Percentiles rank a stretch among this genome's conserved stretches.
Conservation (phyloP, 2,888 invertebrate species). For the Epistrophella euchroma region DNA sequence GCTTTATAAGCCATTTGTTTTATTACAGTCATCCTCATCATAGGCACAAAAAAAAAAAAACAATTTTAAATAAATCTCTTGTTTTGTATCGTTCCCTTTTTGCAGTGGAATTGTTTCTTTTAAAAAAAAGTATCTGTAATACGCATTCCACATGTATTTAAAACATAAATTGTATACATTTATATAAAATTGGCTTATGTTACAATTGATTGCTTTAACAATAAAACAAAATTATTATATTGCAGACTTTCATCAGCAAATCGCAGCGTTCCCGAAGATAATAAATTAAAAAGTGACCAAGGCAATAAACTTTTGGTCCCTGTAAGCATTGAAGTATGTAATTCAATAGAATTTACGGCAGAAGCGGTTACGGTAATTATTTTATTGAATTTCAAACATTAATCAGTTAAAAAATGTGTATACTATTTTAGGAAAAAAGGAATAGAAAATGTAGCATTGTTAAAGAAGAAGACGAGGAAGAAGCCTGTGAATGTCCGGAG, state of each 20-base stretch:
- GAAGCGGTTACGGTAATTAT: slow-evolving; percentile 79
- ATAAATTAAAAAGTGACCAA: slow-evolving; percentile 78
- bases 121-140: too few species aligned
- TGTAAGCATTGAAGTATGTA: slow-evolving; percentile 81
- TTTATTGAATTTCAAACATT: not conserved
- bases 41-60: too few species aligned
- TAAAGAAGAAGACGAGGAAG: slow-evolving; percentile 96
- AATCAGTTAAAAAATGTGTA: not conserved
- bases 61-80: too few species aligned
- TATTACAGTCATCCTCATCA: too few species aligned
- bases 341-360: slow-evolving; percentile 78
- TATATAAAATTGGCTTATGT: not conserved
- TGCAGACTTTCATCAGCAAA: slow-evolving; percentile 49
- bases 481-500: slow-evolving; percentile 85
- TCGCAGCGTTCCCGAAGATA: slow-evolving; percentile 68
- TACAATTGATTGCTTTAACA: not conserved
- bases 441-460: slow-evolving; percentile 96
- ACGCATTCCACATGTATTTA: too few species aligned
- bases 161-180: not conserved
- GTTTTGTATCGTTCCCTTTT: too few species aligned
- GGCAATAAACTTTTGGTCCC: slow-evolving; percentile 80
- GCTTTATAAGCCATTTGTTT: too few species aligned
- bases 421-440: slow-evolving; percentile 84
- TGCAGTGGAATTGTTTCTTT: too few species aligned
- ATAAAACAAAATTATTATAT: not conserved